Evolutionary conservation across 2,113 vertebrate species (phyloP).

Genomic region (western clawed frog (Xenopus tropicalis)): UCB_Xtro_10.0 CM004443.2:61018001-61018500

Average conservation of each 20-base stretch:
- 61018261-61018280: conserved; percentile 2
- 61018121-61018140: too few species aligned
- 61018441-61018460: not conserved
- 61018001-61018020: too few species aligned
- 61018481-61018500: too few species aligned
- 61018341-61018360: not conserved
- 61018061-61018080: too few species aligned
- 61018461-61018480: too few species aligned
- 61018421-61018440: not conserved
- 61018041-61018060: too few species aligned
- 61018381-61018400: conserved; percentile 30
- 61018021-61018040: too few species aligned
- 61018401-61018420: conserved; percentile 15
- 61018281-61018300: not conserved
- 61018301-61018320: not conserved
- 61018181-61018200: not conserved
- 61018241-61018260: not conserved
- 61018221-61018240: not conserved
- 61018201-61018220: not conserved
- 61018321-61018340: not conserved
- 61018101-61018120: too few species aligned
- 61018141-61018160: not conserved
- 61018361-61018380: conserved; percentile 8
- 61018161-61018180: not conserved
- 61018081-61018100: too few species aligned